Evolutionary conservation across 1,140 invertebrate genomes (phyloP).

Genomic region (Panagrolaimus sp.): DNA sequence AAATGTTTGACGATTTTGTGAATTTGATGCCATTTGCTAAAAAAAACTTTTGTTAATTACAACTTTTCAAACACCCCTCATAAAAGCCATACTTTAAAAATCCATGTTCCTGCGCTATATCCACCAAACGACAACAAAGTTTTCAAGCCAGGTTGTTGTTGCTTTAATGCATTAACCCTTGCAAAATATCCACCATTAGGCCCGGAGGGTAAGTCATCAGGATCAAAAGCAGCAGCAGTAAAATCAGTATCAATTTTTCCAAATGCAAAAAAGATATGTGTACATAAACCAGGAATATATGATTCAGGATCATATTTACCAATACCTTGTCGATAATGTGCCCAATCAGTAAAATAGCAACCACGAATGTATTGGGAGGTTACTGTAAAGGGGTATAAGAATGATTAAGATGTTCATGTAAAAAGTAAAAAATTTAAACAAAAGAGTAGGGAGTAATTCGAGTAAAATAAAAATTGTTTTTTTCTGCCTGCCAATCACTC

Average conservation of each 20-base stretch:
- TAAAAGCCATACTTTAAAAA: not conserved
- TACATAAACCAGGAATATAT: slow-evolving; percentile 22
- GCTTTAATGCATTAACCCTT: slow-evolving; percentile 10
- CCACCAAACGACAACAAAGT: slow-evolving; percentile 20
- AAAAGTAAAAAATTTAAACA: too few species aligned
- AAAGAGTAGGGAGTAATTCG: too few species aligned
- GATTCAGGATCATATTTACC: slow-evolving; percentile 12
- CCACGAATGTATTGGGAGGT: too few species aligned
- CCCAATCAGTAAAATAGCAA: slow-evolving; percentile 26
- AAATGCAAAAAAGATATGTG: slow-evolving; percentile 27
- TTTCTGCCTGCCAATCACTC: too few species aligned
- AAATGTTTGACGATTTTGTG: slow-evolving; percentile 64
- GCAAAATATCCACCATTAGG: slow-evolving; percentile 2
- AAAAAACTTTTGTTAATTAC: too few species aligned
- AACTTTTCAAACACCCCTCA: too few species aligned
- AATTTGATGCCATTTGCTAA: not conserved
- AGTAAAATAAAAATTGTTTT: too few species aligned
- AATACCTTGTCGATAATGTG: slow-evolving; percentile 21
- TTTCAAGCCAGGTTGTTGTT: slow-evolving; percentile 16
- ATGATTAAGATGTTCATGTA: too few species aligned
- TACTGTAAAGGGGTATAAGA: too few species aligned
- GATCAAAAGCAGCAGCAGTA: slow-evolving; percentile 1
- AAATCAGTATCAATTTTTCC: slow-evolving; percentile 3
- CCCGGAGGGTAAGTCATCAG: not conserved
- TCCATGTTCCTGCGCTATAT: not conserved